Conservation (phyloP, 2,113 vertebrate species). For the Neotoma lepida region DNA sequence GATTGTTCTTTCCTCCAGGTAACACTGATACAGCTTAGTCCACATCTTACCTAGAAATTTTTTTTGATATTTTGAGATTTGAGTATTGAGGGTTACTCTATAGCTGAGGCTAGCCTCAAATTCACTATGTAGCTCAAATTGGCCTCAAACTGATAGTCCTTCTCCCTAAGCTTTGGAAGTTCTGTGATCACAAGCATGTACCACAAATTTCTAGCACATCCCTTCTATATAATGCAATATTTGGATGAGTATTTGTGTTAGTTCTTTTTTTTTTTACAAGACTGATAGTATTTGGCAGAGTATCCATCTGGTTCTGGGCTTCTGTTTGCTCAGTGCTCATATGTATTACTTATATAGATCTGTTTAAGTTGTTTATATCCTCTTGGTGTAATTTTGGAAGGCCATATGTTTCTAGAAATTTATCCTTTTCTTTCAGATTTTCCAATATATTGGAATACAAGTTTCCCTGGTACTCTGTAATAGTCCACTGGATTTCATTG, state of each 20-base stretch:
- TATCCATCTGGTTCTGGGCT: neutral
- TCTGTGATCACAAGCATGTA: neutral
- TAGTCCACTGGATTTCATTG: neutral
- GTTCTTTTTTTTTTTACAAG: neutral
- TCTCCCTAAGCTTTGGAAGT: neutral
- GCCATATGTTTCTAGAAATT: slow-evolving; percentile 3
- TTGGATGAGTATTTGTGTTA: slow-evolving; percentile 7
- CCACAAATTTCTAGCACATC: neutral
- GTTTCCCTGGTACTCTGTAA: neutral
- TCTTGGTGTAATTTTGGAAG: slow-evolving; percentile 7
- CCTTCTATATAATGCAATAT: neutral
- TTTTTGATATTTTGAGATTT: neutral
- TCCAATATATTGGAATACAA: neutral
- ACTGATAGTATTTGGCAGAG: neutral
- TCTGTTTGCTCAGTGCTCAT: neutral
- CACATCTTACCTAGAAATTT: neutral
- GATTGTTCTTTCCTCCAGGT: neutral
- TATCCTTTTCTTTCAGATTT: neutral
- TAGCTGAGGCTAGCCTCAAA: neutral
- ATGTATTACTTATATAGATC: neutral
- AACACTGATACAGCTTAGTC: neutral
- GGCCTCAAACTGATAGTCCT: neutral
- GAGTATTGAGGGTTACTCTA: neutral
- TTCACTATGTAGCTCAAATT: neutral
- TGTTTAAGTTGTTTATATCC: neutral